Evolutionary conservation across 2,797 vertebrate genomes (phyloP), one percentile per base, ranked within the genome.

Genomic region (Discoglossus pictus): DNA sequence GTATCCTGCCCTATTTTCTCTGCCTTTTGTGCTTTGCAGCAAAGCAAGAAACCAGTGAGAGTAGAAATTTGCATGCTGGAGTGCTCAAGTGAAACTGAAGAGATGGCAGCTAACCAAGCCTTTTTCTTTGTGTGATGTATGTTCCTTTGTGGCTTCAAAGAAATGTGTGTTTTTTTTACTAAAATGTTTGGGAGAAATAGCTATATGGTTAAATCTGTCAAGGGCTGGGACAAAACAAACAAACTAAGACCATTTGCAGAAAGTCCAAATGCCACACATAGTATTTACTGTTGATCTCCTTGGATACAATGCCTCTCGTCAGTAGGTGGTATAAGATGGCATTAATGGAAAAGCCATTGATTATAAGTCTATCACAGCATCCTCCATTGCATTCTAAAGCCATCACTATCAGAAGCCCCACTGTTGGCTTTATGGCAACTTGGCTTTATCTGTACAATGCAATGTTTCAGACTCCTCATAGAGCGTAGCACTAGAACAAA

Each of bases 331-430:
- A 54, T 51, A 16, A 18, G 25, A 69, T 20, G 65, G 65, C 53
- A 71, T 71, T 52, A 62, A 73, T 16, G 27, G 25, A 61, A 5
- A 74, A 74, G 42, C n/a, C 6, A 59, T 55, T 74, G 53, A 67
- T 1, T 72, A 16, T 42, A 64, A 55, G 9, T 1, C 39, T 44
- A 23, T 8, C 31, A 10, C 53, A 65, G 35, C 48, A 6, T 21
- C 11, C 34, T n/a, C 24, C 12, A 17, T 70, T 64, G 31, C 48
- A 48, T 72, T 78, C 48, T 73, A 42, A 66, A 61, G 21, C 47
- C 40, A 61, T 13, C 61, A 65, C 7, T 65, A 24, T 1, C 21
- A 20, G 20, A 52, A 34, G 42, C 7, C 52, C 43, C 17, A 43
- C 9, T 21, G 47, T 56, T 56, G 36, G 23, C 8, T 68, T 20